phyloP scores from a whole-genome alignment of 2,113 vertebrate species.

The Menidia beryllina region DNA sequence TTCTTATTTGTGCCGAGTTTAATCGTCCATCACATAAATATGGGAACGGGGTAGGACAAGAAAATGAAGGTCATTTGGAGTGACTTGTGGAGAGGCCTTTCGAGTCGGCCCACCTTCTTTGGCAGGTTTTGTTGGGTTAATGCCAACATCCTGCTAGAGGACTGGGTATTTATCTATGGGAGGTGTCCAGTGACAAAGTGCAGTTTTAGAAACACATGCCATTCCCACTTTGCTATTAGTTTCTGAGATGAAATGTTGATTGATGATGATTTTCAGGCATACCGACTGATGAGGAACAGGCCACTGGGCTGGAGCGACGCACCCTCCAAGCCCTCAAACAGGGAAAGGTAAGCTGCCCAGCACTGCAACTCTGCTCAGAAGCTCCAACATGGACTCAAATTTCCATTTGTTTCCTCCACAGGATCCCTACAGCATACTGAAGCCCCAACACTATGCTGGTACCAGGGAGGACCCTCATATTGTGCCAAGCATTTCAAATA shows the following conservation, averaged over 20 bases:
- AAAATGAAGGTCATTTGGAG: constrained; percentile 76
- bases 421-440: constrained; percentile 77
- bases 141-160: constrained; percentile 54
- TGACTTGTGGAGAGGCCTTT: constrained; percentile 42
- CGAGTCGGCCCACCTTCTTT: constrained; percentile 60
- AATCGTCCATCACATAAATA: fast-evolving
- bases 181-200: constrained; percentile 37
- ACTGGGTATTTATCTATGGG: constrained; percentile 12
- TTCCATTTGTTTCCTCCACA: constrained; percentile 21
- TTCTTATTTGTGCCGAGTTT: not conserved
- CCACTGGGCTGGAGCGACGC: constrained; percentile 82
- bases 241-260: too few relatives aligned
- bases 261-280: constrained; percentile 78
- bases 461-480: constrained; percentile 80
- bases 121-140: constrained; percentile 50
- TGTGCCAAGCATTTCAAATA: constrained; percentile 70
- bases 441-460: constrained; percentile 71
- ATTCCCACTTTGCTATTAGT: not conserved
- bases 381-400: not conserved
- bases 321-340: constrained; percentile 77
- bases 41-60: not conserved
- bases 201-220: constrained; percentile 12
- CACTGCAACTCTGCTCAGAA: not conserved
- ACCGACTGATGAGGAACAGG: constrained; percentile 86
- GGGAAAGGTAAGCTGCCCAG: constrained; percentile 70